Evolutionary conservation across 1,140 invertebrate species (phyloP).

Genomic region (Leptonema lineaticorne): DNA sequence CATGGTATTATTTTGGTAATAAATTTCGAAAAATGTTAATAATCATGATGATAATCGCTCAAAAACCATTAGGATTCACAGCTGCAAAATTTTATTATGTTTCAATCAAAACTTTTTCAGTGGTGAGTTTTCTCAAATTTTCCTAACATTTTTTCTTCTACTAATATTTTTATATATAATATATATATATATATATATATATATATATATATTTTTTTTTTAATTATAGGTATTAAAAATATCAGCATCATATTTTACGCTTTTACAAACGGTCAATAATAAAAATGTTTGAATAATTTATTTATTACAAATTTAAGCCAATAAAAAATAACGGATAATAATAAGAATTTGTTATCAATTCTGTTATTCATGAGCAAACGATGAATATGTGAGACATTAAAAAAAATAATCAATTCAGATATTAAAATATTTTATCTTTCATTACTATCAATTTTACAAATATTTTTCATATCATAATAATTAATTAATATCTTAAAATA

Average conservation of each 20-base stretch:
- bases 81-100: constrained; percentile 19
- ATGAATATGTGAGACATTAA: no score
- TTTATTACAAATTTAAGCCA: no score
- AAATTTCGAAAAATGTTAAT: not conserved
- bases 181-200: no score
- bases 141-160: not conserved
- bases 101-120: not conserved
- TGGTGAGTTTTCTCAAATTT: no score
- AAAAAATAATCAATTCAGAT: no score
- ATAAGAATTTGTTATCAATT: no score
- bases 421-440: no score
- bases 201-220: not conserved
- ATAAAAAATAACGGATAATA: no score
- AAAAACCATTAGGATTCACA: constrained; percentile 17
- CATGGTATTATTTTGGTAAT: constrained; percentile 3
- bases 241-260: constrained; percentile 4
- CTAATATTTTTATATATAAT: not conserved
- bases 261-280: constrained; percentile 9
- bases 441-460: no score
- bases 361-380: no score
- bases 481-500: no score
- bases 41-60: not conserved
- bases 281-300: not conserved
- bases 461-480: no score
- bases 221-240: constrained; percentile 2